Conservation (phyloP, 2,888 invertebrate genomes). For the Dusona sp. region DNA sequence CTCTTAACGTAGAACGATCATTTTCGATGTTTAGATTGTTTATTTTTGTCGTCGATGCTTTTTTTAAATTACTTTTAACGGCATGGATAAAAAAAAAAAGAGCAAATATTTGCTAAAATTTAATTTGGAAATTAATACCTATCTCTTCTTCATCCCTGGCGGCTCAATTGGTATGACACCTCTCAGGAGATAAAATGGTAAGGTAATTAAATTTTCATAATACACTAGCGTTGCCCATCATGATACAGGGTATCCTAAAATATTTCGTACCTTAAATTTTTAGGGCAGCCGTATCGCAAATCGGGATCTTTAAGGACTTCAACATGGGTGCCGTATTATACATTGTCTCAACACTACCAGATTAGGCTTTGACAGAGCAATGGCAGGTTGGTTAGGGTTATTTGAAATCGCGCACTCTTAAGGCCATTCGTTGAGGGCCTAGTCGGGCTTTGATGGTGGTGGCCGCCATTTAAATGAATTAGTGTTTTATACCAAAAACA, state of each 20-base stretch:
- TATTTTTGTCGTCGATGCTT: neutral
- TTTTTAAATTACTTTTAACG: neutral
- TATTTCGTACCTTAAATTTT: too few species aligned
- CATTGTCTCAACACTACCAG: too few species aligned
- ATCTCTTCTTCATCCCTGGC: neutral
- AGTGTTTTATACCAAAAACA: too few species aligned
- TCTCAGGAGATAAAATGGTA: neutral
- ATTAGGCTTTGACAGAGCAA: too few species aligned
- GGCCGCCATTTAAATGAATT: too few species aligned
- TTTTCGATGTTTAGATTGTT: neutral
- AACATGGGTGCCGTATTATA: too few species aligned
- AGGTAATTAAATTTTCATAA: neutral
- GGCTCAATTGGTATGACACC: neutral
- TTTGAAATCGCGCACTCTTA: too few species aligned
- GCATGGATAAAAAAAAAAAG: neutral
- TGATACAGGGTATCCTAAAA: neutral
- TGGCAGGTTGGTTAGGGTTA: too few species aligned
- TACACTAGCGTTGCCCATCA: neutral
- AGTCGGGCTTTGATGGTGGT: too few species aligned
- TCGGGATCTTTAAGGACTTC: too few species aligned
- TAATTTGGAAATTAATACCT: neutral
- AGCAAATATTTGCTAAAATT: neutral
- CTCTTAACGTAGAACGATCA: neutral
- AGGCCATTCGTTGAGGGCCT: too few species aligned
- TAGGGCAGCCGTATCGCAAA: too few species aligned